Conservation (phyloP, 2,888 invertebrate species). For the Phaedon cochleariae region DNA sequence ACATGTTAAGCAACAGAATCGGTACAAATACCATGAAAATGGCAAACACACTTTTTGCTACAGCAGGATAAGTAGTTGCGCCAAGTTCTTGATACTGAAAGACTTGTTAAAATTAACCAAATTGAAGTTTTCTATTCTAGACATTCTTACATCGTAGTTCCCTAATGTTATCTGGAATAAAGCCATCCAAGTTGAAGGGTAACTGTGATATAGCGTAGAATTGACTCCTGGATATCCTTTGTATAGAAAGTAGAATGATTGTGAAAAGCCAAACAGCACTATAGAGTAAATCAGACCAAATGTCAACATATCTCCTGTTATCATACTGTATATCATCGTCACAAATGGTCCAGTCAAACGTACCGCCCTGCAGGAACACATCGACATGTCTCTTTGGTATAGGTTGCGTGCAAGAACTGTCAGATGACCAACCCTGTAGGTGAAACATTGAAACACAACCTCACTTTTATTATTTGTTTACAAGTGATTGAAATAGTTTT, state of each 20-base stretch:
- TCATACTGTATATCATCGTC: slow-evolving; percentile 99
- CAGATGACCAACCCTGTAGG: too few species aligned
- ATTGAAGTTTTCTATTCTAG: neutral
- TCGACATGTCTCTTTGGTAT: too few species aligned
- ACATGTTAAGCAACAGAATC: slow-evolving; percentile 93
- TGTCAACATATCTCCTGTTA: slow-evolving; percentile 97
- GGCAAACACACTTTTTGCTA: slow-evolving; percentile 96
- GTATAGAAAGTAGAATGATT: slow-evolving; percentile 94
- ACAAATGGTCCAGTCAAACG: slow-evolving; percentile 97
- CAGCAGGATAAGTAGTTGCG: slow-evolving; percentile 87
- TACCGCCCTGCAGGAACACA: slow-evolving; percentile 81
- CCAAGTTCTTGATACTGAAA: slow-evolving; percentile 90
- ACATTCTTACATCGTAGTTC: slow-evolving; percentile 88
- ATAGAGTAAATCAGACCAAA: slow-evolving; percentile 97
- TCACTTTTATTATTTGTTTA: too few species aligned
- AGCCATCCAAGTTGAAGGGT: slow-evolving; percentile 96
- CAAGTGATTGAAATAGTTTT: too few species aligned
- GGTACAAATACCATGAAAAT: slow-evolving; percentile 98
- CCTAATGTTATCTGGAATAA: slow-evolving; percentile 97
- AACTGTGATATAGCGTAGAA: slow-evolving; percentile 82
- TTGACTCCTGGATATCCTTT: slow-evolving; percentile 87
- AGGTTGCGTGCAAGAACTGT: too few species aligned
- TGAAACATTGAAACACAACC: too few species aligned
- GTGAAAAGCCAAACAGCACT: slow-evolving; percentile 94
- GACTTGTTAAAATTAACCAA: neutral